Percentiles rank a stretch among this genome's conserved stretches.
Conservation (phyloP, 1,140 invertebrate species). For the Drosophila ananassae region DNA sequence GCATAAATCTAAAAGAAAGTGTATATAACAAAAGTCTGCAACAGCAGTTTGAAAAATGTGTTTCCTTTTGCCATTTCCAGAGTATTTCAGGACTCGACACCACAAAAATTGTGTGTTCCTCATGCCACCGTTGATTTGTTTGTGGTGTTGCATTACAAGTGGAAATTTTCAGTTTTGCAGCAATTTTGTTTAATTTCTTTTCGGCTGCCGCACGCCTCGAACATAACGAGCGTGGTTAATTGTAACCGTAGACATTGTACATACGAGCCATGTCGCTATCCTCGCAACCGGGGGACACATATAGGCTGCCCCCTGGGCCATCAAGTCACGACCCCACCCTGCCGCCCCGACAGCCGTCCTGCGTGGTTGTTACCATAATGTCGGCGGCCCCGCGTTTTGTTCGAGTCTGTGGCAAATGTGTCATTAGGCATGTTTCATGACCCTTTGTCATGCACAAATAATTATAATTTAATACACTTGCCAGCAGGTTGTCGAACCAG, state of each 20-base stretch:
- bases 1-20: no score
- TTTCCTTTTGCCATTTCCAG: neutral
- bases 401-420: constrained; percentile 79
- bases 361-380: constrained; percentile 15
- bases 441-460: constrained; percentile 82
- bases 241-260: constrained; percentile 42
- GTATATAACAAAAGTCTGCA: no score
- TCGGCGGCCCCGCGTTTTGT: constrained; percentile 61
- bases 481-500: constrained; percentile 37
- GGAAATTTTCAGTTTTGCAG: constrained; percentile 70
- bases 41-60: no score
- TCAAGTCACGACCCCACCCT: constrained; percentile 22
- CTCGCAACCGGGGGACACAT: constrained; percentile 26
- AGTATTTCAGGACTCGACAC: constrained; percentile 4
- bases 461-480: constrained; percentile 83
- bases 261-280: constrained; percentile 53
- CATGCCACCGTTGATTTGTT: constrained; percentile 20
- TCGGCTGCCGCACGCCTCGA: constrained; percentile 58
- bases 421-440: constrained; percentile 82
- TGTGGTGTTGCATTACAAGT: constrained; percentile 73
- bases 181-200: constrained; percentile 77
- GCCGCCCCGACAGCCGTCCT: neutral
- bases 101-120: neutral
- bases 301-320: constrained; percentile 23
- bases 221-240: constrained; percentile 79